Base-by-base conservation (phyloP, 64 coral and sea anemone species). In the Montipora cactus region DNA sequence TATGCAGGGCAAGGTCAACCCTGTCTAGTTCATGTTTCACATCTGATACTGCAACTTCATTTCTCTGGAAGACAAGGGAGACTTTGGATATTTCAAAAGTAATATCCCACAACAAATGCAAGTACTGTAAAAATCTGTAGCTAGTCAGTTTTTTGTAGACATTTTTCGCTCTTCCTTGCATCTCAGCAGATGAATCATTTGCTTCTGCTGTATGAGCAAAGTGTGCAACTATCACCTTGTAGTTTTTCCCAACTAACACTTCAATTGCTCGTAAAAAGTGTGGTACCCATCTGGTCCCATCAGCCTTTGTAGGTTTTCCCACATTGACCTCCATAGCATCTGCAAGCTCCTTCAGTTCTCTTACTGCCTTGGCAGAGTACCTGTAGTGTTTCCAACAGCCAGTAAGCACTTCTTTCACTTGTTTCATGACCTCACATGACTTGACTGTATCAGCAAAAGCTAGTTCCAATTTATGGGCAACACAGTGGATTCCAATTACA, bases 11-110 rank as follows among this genome's bases (percentile, higher is more conserved):
- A 48, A 80, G 80, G 13, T 83, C 8, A 68, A 25, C 79, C 69
- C 91, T 87, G 55, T 93, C 91, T 88, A 88, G 59, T 75, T 93
- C 92, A 88, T 75, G 49, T 74, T 88, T 93, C 83, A 93, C 92
- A 59, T 93, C 73, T 25, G 92, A 86, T 72, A 88, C 67, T 73
- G 76, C 52, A 67, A 88, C 84, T 79, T 61, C 76, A 93, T 93
- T 81, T 77, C 69, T 94, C 92, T 94, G 92, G 49, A 94, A 94
- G 67, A 89, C 67, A 53, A 94, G 64, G 25, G 84, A 89, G 55
- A 89, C 59, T 74, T 88, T 88, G 59, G 77, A 89, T 59, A 89
- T 55, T 67, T 81, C 92, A 62, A 50, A 64, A 14, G 74, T 64
- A 94, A 94, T 81, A 83, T 94, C 85, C 75, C 75, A 88, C 77